Evolutionary conservation across 1,140 invertebrate species (phyloP).

Genomic region (Littorina saxatilis): DNA sequence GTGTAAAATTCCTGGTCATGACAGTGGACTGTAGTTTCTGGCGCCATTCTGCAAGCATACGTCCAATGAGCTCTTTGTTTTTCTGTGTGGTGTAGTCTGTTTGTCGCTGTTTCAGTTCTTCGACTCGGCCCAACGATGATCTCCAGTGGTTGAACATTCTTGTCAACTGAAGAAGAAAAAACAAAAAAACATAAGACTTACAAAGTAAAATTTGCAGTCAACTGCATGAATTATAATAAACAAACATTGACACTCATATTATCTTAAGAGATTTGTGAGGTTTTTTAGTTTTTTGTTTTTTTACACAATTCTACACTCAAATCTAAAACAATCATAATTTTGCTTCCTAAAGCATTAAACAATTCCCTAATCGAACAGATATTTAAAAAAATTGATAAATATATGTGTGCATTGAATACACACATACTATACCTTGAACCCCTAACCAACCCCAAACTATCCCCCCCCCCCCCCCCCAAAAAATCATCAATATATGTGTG

Average conservation of each 20-base stretch:
- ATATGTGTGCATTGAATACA: no score
- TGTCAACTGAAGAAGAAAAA: slow-evolving; percentile 6
- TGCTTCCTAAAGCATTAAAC: no score
- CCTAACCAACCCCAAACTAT: no score
- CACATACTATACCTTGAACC: no score
- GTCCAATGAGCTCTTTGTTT: background rate
- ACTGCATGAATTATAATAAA: background rate
- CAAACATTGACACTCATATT: background rate
- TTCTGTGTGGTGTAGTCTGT: background rate
- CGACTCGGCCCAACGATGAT: background rate
- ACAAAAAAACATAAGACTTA: no score
- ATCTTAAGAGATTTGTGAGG: background rate
- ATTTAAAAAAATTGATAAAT: no score
- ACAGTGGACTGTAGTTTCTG: background rate
- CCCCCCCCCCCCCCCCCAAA: no score
- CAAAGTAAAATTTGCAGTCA: background rate
- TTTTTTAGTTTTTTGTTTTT: no score
- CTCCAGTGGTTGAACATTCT: slow-evolving; percentile 18
- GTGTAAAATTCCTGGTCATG: background rate
- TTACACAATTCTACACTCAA: no score
- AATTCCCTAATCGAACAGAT: no score
- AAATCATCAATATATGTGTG: no score
- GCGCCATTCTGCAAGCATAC: slow-evolving; percentile 29
- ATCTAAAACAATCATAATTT: no score
- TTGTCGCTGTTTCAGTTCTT: slow-evolving; percentile 3